Conservation (phyloP, 2,113 vertebrate genomes). For the Platysternon megacephalum region DNA sequence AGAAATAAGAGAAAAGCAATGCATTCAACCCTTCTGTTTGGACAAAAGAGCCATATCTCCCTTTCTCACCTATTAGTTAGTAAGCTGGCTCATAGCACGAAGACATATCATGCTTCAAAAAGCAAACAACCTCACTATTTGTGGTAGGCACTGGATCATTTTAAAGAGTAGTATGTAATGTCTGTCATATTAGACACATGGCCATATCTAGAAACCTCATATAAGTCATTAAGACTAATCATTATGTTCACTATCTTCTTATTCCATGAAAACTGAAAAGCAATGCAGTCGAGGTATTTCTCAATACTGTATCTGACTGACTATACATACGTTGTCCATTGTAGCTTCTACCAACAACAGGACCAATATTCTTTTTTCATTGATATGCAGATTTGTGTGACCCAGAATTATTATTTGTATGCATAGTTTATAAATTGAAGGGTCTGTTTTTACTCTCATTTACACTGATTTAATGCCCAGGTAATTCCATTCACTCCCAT, state of each 20-base stretch:
- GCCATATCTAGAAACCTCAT: conserved; percentile 32
- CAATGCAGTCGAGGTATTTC: not conserved
- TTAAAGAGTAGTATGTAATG: conserved; percentile 43
- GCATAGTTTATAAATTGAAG: not conserved
- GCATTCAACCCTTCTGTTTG: conserved; percentile 68
- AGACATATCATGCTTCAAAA: conserved; percentile 62
- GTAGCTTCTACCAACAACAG: not conserved
- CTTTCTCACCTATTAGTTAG: conserved; percentile 61
- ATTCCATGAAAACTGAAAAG: conserved; percentile 6
- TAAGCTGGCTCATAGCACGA: conserved; percentile 31
- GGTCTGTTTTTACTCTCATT: not conserved
- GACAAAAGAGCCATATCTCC: conserved; percentile 58
- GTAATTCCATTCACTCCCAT: not conserved
- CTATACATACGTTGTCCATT: not conserved
- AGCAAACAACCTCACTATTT: conserved; percentile 38
- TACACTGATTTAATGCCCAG: not conserved
- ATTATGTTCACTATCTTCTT: not conserved
- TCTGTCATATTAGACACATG: conserved; percentile 16
- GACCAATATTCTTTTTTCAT: not conserved
- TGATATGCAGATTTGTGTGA: not conserved
- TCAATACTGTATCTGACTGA: not conserved
- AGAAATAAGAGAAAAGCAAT: conserved; percentile 55
- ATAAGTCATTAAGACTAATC: conserved; percentile 20
- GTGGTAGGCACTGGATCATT: conserved; percentile 56
- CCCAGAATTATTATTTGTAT: not conserved